A percentile compares a stretch with the other conserved stretches of the same genome.
Evolutionary conservation across 1,140 invertebrate species (phyloP).

Genomic region (Linepithema humile): DNA sequence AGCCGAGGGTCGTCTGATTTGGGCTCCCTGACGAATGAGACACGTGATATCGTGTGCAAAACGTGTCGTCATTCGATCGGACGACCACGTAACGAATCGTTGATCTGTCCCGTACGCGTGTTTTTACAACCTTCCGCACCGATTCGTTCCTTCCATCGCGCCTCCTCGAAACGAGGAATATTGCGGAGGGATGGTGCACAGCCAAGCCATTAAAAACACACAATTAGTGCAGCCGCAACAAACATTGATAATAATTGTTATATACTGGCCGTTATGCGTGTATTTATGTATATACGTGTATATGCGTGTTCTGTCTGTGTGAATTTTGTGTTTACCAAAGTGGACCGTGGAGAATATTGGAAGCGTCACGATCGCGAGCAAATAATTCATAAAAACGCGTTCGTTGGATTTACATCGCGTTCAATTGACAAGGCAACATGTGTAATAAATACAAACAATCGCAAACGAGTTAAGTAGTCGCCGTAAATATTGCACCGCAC

Average conservation of each 20-base stretch:
- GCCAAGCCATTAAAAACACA: constrained; percentile 82
- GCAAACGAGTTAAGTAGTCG: background rate
- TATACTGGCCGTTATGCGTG: constrained; percentile 29
- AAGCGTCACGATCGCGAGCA: constrained; percentile 34
- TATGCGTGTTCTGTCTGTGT: background rate
- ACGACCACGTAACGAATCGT: constrained; percentile 22
- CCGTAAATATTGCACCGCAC: background rate
- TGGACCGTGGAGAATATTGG: constrained; percentile 39
- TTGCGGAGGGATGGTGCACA: constrained; percentile 69
- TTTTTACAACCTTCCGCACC: constrained; percentile 29
- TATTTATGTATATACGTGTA: background rate
- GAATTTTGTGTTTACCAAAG: constrained; percentile 29
- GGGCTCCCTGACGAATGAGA: constrained; percentile 37
- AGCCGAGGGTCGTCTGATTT: constrained; percentile 35
- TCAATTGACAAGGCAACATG: constrained; percentile 29
- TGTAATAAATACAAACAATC: constrained; percentile 23
- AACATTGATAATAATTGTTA: constrained; percentile 80
- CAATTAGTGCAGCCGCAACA: constrained; percentile 82
- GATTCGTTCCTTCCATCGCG: constrained; percentile 54
- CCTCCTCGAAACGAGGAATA: constrained; percentile 47
- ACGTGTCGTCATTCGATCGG: too few species aligned
- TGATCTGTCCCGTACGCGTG: background rate
- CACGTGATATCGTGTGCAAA: constrained; percentile 34
- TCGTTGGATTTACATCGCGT: constrained; percentile 44
- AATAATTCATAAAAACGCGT: constrained; percentile 53